Base-by-base conservation (phyloP, 2,888 invertebrate species). In the Liodrosophila aerea region DNA sequence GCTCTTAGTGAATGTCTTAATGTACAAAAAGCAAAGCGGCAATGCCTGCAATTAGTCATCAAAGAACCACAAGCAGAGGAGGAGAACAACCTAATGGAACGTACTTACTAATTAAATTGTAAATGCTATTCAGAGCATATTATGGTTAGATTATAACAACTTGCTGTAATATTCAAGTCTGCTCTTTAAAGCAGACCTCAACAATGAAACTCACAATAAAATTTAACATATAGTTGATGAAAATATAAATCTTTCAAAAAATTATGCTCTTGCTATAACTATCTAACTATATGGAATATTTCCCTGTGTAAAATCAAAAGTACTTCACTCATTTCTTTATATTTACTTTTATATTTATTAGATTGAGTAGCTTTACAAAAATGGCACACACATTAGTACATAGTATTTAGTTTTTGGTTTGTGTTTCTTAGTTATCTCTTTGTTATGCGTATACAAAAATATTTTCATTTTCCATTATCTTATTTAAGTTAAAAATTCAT, bases 111-210 rank as follows among this genome's bases (percentile, higher is more conserved):
- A 60, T 56, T 43, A 36, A 54, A 39, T 34, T 57, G 39, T 47
- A 51, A 56, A 37, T 53, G 59, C 59, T 44, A 61, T 31, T 29
- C 27, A 51, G 27, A 50, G 41, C 72, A 56, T 46, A 60, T 64
- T 64, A 56, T 64, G 50, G 41, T 58, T 76, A 80, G 67, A 70
- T 51, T 50, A 76, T 65, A 65, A 66, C n/a, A 73, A 80, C 61
- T 66, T 64, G 74, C 74, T 76, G 77, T 81, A 76, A 84, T 84
- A 76, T 82, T 78, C 68, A 80, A 72, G 36, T 73, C 61, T 67
- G 83, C 76, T 80, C 66, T 70, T 76, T 60, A 56, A 49, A 45
- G 61, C 60, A 68, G 56, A 64, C 56, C 58, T 22, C 22, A 22
- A 56, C 47, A 58, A 61, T 58, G 70, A 61, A 76, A 70, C 56